Percentiles rank a stretch among this genome's conserved stretches.
Evolutionary conservation across 2,888 invertebrate species (phyloP).

Genomic region (Neelides folsomi): DNA sequence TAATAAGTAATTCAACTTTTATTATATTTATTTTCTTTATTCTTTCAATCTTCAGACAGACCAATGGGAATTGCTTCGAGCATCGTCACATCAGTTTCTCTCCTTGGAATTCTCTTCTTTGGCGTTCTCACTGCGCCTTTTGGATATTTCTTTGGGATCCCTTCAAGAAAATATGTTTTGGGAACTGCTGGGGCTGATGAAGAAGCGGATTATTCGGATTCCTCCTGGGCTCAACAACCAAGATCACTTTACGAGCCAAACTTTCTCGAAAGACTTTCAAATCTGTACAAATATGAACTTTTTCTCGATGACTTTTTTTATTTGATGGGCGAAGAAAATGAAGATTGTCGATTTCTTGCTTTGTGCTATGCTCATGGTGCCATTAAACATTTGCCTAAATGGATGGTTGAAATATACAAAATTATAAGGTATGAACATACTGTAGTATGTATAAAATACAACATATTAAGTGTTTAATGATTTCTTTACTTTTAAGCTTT

Average conservation of each 20-base stretch:
- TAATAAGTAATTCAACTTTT: too few relatives aligned
- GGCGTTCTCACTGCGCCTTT: conserved; percentile 31
- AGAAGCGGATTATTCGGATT: not conserved
- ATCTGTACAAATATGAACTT: not conserved
- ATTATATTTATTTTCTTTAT: too few relatives aligned
- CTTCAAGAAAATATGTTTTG: conserved; percentile 31
- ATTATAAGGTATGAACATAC: too few relatives aligned
- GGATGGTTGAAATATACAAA: too few relatives aligned
- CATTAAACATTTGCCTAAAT: conserved; percentile 3
- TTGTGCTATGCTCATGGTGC: conserved; percentile 11
- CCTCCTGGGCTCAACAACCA: not conserved
- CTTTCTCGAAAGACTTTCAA: not conserved
- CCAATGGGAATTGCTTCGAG: conserved; percentile 13
- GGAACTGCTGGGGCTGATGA: conserved; percentile 10
- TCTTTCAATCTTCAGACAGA: conserved; percentile 1
- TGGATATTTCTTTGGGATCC: conserved; percentile 32
- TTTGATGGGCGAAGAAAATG: not conserved
- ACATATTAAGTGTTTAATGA: too few relatives aligned
- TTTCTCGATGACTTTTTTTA: conserved; percentile 1
- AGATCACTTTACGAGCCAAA: not conserved
- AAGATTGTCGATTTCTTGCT: conserved; percentile 5
- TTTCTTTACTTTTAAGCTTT: too few relatives aligned
- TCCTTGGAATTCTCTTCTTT: conserved; percentile 24
- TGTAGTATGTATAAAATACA: too few relatives aligned
- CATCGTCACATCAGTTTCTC: conserved; percentile 12